A percentile compares a stretch with the other conserved stretches of the same genome.
phyloP scores from a whole-genome alignment of 1,140 invertebrate genomes.

The Caenorhabditis tropicalis region DNA sequence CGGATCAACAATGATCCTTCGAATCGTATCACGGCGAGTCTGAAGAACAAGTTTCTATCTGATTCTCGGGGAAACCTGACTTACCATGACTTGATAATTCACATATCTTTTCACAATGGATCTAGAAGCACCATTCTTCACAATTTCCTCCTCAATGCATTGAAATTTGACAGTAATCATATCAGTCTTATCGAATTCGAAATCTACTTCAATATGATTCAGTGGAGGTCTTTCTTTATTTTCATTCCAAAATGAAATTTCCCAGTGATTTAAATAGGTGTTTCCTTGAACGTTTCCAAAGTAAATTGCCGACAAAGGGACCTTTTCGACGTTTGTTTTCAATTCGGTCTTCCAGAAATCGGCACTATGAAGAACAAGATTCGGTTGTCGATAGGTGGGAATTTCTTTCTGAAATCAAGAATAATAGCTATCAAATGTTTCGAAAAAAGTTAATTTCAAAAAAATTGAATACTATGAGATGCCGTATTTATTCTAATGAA shows the following conservation, averaged over 20 bases:
- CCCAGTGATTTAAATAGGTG: slow-evolving; percentile 40
- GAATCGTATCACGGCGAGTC: not conserved
- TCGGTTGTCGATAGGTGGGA: not conserved
- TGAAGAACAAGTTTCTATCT: not conserved
- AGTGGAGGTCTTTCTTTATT: not conserved
- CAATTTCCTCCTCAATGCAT: not conserved
- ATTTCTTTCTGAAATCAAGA: not conserved
- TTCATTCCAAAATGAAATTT: not conserved
- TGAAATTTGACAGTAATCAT: slow-evolving; percentile 30
- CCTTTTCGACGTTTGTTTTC: no score
- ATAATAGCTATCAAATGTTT: not conserved
- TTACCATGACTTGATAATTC: slow-evolving; percentile 5
- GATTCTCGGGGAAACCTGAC: not conserved
- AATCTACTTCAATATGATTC: not conserved
- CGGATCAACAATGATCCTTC: slow-evolving; percentile 36
- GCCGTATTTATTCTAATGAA: no score
- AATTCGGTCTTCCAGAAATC: not conserved
- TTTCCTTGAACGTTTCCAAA: slow-evolving; percentile 47
- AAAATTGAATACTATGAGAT: no score
- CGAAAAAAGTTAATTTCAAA: not conserved
- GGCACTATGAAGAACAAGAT: not conserved
- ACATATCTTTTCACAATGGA: no score
- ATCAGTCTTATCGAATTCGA: slow-evolving; percentile 31
- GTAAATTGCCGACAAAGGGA: not conserved
- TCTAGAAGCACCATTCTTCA: no score